phyloP scores from a whole-genome alignment of 1,140 invertebrate species.

The Apis florea region DNA sequence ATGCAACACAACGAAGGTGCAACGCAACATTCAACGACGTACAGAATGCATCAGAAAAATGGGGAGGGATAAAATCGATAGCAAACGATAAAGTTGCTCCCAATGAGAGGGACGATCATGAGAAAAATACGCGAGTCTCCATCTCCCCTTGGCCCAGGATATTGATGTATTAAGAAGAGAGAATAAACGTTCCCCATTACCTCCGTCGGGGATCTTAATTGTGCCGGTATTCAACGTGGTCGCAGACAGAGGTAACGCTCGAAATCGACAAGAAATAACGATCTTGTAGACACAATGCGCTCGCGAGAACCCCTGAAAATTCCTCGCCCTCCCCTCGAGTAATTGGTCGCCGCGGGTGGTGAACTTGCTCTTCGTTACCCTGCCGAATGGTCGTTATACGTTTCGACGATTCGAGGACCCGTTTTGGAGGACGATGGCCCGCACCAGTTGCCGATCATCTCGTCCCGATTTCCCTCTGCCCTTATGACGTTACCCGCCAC shows the following conservation, averaged over 20 bases:
- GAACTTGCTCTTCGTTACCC: constrained; percentile 60
- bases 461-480: constrained; percentile 15
- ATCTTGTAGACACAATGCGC: constrained; percentile 52
- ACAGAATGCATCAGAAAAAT: not conserved
- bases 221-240: constrained; percentile 43
- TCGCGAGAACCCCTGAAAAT: constrained; percentile 47
- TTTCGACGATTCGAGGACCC: constrained; percentile 51
- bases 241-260: constrained; percentile 36
- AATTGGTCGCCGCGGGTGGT: constrained; percentile 64
- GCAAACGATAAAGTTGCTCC: constrained; percentile 5
- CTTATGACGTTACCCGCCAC: constrained; percentile 46
- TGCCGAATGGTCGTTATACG: constrained; percentile 54
- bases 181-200: constrained; percentile 50
- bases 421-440: not conserved
- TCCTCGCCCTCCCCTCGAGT: constrained; percentile 42
- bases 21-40: not conserved
- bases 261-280: constrained; percentile 61
- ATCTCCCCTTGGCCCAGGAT: not conserved
- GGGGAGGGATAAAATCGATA: constrained; percentile 20
- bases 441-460: not conserved
- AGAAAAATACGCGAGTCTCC: constrained; percentile 17
- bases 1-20: not conserved
- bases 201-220: constrained; percentile 50
- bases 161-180: constrained; percentile 47
- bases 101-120: constrained; percentile 21